Evolutionary conservation across 2,888 invertebrate species (phyloP).

Genomic region (Erebia palarica): DNA sequence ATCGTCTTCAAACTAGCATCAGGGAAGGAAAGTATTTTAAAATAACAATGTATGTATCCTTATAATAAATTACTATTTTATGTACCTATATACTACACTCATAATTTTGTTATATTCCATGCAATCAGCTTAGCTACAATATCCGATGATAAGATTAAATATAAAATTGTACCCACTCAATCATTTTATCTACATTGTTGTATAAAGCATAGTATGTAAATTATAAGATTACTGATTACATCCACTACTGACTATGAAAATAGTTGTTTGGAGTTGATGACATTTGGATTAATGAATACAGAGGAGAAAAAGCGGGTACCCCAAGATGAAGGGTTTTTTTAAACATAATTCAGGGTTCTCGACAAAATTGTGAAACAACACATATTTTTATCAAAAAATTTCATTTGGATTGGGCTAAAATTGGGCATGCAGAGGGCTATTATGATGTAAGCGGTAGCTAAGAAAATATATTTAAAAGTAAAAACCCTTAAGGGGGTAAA

Average conservation of each 20-base stretch:
- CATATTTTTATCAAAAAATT: too few species aligned
- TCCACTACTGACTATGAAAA: background rate
- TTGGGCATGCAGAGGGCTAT: too few species aligned
- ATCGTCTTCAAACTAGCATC: background rate
- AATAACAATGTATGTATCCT: background rate
- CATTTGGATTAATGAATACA: too few species aligned
- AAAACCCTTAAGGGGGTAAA: too few species aligned
- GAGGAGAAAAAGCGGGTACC: too few species aligned
- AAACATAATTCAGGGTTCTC: too few species aligned
- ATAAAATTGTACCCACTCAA: conserved; percentile 9
- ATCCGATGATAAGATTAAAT: conserved; percentile 34
- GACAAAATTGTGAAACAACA: too few species aligned
- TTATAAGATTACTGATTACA: background rate
- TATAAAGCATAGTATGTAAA: conserved; percentile 8
- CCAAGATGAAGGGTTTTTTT: too few species aligned
- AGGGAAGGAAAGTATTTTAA: background rate
- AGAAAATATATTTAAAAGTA: too few species aligned
- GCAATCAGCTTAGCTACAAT: conserved; percentile 34
- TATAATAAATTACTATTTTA: background rate
- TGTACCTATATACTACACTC: background rate
- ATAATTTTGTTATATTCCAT: background rate
- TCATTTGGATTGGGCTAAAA: too few species aligned
- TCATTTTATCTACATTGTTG: conserved; percentile 24
- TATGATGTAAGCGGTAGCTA: too few species aligned
- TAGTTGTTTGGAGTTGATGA: background rate